Conservation (phyloP, 2,113 vertebrate genomes). For the Condylura cristata region DNA sequence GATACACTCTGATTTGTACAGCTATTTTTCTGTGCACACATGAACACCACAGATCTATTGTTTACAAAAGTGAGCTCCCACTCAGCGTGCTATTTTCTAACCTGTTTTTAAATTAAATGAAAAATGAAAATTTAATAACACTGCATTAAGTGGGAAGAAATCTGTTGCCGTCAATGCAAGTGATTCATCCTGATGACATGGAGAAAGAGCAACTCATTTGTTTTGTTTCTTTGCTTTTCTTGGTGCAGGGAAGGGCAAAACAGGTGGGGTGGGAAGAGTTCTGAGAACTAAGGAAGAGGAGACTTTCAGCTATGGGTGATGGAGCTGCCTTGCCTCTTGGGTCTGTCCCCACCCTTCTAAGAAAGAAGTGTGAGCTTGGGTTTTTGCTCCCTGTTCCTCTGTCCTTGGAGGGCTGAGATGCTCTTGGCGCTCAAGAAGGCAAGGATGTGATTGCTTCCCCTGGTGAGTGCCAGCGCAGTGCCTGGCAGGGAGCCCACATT, state of each 20-base stretch:
- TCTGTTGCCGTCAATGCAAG: neutral
- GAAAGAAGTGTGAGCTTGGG: neutral
- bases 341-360: neutral
- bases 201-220: slow-evolving; percentile 37
- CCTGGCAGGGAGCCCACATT: neutral
- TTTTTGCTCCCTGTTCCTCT: neutral
- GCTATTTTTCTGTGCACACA: neutral
- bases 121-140: neutral
- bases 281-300: neutral
- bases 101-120: neutral
- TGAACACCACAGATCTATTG: neutral
- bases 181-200: slow-evolving; percentile 40
- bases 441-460: neutral
- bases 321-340: accelerated
- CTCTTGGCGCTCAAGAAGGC: neutral
- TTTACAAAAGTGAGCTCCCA: neutral
- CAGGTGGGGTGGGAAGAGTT: neutral
- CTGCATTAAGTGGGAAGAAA: slow-evolving; percentile 17
- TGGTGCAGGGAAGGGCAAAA: neutral
- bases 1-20: neutral
- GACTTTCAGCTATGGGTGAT: neutral
- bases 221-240: slow-evolving; percentile 60
- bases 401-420: neutral
- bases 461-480: slow-evolving; percentile 5
- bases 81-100: neutral